Percentiles rank a stretch among this genome's conserved stretches.
These are phyloP conservation scores for Brevimyrus niger DNA, from an alignment of 2,113 vertebrate species.

Conservation along the genomic window DNA sequence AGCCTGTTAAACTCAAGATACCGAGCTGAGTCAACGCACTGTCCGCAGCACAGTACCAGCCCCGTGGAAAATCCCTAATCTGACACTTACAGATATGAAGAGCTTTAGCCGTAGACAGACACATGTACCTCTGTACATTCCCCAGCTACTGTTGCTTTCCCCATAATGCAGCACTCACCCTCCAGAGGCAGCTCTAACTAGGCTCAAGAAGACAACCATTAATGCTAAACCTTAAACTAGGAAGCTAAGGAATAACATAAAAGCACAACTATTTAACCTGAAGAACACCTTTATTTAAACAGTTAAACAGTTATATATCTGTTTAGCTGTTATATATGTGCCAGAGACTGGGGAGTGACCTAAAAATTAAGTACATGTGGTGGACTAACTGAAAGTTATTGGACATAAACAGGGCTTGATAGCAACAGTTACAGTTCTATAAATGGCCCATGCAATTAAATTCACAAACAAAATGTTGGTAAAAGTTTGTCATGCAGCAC, in stretches of 20 bases:
- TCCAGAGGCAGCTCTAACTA: neutral
- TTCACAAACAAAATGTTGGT: neutral
- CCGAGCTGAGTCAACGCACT: neutral
- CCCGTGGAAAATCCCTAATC: neutral
- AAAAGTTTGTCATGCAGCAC: neutral
- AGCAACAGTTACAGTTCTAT: neutral
- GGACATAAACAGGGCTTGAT: neutral
- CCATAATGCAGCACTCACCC: neutral
- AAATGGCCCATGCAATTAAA: neutral
- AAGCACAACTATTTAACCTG: neutral
- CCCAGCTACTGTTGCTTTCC: neutral
- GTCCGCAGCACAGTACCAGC: neutral
- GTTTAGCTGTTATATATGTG: neutral
- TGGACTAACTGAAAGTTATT: neutral
- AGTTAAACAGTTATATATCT: no score
- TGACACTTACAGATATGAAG: neutral
- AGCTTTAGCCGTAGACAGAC: neutral
- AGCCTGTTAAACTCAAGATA: neutral
- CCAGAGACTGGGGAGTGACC: neutral
- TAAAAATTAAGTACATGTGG: neutral
- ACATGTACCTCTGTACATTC: neutral
- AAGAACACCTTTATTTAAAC: neutral
- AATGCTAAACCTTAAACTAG: neutral
- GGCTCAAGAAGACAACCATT: neutral
- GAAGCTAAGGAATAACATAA: neutral